Conservation (phyloP, 2,888 invertebrate species). For the Maniola hyperantus region DNA sequence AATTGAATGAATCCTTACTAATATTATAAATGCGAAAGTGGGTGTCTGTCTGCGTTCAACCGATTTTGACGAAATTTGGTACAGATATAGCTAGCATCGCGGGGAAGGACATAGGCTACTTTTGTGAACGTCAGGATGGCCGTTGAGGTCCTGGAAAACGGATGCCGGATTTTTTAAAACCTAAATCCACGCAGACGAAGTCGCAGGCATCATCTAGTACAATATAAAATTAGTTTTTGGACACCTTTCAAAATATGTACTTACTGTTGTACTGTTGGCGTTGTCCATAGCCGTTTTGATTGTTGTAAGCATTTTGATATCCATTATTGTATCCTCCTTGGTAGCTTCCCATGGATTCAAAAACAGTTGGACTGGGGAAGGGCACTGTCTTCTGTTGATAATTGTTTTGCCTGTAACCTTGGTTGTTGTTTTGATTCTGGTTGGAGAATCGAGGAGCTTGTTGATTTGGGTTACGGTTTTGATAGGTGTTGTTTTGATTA, state of each 20-base stretch:
- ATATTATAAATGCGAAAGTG: too few species aligned
- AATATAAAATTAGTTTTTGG: too few species aligned
- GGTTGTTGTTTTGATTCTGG: conserved; percentile 67
- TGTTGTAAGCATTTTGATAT: conserved; percentile 78
- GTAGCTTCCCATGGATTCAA: conserved; percentile 82
- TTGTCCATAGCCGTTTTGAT: conserved; percentile 75
- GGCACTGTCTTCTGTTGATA: conserved; percentile 80
- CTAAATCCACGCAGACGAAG: too few species aligned
- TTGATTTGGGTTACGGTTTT: conserved; percentile 63
- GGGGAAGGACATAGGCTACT: too few species aligned
- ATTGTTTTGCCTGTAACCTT: conserved; percentile 69
- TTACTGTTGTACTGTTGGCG: conserved; percentile 72
- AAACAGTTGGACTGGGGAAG: conserved; percentile 82
- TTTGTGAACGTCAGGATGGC: too few species aligned
- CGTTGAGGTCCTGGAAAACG: too few species aligned
- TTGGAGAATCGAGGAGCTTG: conserved; percentile 81
- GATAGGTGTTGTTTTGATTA: conserved; percentile 59
- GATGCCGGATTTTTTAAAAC: too few species aligned
- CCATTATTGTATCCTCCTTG: conserved; percentile 79
- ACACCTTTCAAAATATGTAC: conserved; percentile 35
- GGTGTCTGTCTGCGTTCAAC: too few species aligned
- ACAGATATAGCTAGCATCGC: too few species aligned
- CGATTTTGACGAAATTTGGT: too few species aligned
- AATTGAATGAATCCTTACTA: too few species aligned
- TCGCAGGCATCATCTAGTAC: too few species aligned